Evolutionary conservation across 2,113 vertebrate species (phyloP), one percentile per base, ranked within the genome.

Genomic region (Polypterus bichir): DNA sequence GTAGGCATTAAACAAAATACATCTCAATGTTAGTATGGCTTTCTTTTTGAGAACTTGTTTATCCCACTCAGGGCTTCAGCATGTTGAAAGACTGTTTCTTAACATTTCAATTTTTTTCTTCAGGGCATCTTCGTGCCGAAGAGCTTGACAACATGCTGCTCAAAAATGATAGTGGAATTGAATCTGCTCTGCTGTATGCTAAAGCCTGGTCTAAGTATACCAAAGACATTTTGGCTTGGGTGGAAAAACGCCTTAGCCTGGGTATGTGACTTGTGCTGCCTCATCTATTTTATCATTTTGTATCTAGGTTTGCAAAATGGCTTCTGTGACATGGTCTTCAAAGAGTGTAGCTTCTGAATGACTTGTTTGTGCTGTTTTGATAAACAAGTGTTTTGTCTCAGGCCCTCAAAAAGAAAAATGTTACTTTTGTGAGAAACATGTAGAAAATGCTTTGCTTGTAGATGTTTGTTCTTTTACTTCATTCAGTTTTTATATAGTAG

Each of bases 161-260:
- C 71, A 84, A 82, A 69, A 92, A 82, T 60, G 89, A 91, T 71
- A 88, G 79, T 4, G 93, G 90, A 9, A 82, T 98, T 75, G 92
- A 98, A 70, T 88, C 91, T 0, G 94, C 92, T 45, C 83, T 98
- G 68, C 89, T 88, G 8, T 98, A 98, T 47, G 91, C 91, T 68
- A 98, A 98, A 85, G 83, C 89, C 4, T 98, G 92, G 94, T 97
- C 92, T 71, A 97, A 97, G 77, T 98, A 98, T 66, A 90, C 89
- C 74, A 98, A 97, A 86, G 93, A 95, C 69, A 81, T 98, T 73
- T 83, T 98, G 60, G 78, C 83, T n/a, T 98, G 93, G 93, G 90
- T 97, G 80, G 96, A 97, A 65, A 97, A 93, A 77, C 91, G 91
- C 57, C 85, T 98, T 73, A 91, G 67, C 64, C 71, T 89, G 77